Percentiles rank a stretch among this genome's conserved stretches.
phyloP scores from a whole-genome alignment of 2,888 invertebrate genomes.

The Cataglyphis altisquamis region DNA sequence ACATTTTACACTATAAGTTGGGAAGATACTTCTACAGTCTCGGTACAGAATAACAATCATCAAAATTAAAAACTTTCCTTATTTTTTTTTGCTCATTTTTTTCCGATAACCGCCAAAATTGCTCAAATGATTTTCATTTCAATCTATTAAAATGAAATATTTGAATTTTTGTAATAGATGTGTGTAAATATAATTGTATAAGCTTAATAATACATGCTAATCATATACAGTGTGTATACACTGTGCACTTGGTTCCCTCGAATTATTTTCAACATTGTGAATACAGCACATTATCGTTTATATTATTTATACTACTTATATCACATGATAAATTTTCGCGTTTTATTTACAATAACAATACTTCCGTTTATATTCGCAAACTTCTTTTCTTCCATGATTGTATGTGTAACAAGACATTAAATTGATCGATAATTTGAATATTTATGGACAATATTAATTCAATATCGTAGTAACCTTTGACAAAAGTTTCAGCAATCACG shows the following conservation, averaged over 20 bases:
- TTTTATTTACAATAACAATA: slow-evolving; percentile 69
- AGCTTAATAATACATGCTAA: slow-evolving; percentile 46
- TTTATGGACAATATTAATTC: slow-evolving; percentile 4
- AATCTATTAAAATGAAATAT: slow-evolving; percentile 63
- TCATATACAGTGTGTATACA: slow-evolving; percentile 49
- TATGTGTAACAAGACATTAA: slow-evolving; percentile 27
- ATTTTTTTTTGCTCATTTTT: slow-evolving; percentile 24
- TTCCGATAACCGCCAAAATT: slow-evolving; percentile 70
- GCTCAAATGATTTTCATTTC: slow-evolving; percentile 39
- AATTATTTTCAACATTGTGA: slow-evolving; percentile 61
- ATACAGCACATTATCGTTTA: slow-evolving; percentile 65
- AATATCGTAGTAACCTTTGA: slow-evolving; percentile 1
- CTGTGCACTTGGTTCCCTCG: slow-evolving; percentile 72
- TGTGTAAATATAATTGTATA: slow-evolving; percentile 64
- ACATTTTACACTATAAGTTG: slow-evolving; percentile 33
- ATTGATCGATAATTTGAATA: slow-evolving; percentile 12
- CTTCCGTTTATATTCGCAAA: slow-evolving; percentile 20
- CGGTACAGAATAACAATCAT: slow-evolving; percentile 65
- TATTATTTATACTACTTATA: slow-evolving; percentile 67
- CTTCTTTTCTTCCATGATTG: neutral
- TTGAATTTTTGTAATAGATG: slow-evolving; percentile 38
- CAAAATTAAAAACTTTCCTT: slow-evolving; percentile 45
- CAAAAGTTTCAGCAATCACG: slow-evolving; percentile 14
- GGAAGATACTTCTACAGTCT: slow-evolving; percentile 48
- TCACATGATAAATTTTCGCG: slow-evolving; percentile 69